A percentile compares a stretch with the other conserved stretches of the same genome.
Evolutionary conservation across 2,797 vertebrate genomes (phyloP).

Genomic region (Falco rusticolus): DNA sequence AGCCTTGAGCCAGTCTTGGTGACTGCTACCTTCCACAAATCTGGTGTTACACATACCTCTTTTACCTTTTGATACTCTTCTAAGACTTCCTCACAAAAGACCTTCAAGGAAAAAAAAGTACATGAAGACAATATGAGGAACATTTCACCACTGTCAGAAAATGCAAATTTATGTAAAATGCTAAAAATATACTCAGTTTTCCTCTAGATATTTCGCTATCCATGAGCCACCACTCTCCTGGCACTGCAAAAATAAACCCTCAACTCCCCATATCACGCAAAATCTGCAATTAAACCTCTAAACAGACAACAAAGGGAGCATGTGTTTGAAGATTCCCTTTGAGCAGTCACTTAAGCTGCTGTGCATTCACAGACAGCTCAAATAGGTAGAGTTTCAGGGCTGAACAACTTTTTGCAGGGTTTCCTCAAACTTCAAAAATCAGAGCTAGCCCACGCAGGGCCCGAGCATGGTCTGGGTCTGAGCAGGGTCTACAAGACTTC

Average conservation of each 20-base stretch:
- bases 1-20: neutral
- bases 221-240: neutral
- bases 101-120: slow-evolving; percentile 72
- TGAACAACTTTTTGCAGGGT: neutral
- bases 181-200: neutral
- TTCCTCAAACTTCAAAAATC: neutral
- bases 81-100: slow-evolving; percentile 86
- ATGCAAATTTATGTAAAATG: neutral
- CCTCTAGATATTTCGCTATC: neutral
- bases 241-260: neutral
- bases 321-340: neutral
- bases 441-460: neutral
- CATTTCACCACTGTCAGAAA: neutral
- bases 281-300: neutral
- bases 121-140: neutral
- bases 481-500: neutral
- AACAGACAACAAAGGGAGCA: neutral
- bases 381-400: neutral
- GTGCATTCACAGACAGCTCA: neutral
- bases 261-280: rapidly evolving
- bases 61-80: slow-evolving; percentile 91
- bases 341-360: neutral
- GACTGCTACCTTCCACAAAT: neutral
- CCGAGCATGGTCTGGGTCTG: neutral
- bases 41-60: slow-evolving; percentile 76